Base-by-base conservation (phyloP, 2,888 invertebrate species). In the Polymixis flavicincta region DNA sequence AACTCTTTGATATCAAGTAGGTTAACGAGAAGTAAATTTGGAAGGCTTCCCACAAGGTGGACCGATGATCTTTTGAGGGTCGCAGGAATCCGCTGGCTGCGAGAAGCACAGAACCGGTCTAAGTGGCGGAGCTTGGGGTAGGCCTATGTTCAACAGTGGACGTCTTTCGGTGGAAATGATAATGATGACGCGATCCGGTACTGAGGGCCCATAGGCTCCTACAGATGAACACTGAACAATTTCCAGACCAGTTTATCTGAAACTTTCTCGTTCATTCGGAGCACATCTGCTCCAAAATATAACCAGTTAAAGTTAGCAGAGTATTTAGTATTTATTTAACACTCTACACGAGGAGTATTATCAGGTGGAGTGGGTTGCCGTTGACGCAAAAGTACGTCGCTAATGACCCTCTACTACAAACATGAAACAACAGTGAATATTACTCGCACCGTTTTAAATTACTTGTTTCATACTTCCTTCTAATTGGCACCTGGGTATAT, bases 401-500 rank as follows among this genome's bases (percentile, higher is more conserved):
- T 82, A 82, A 85, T 66, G 77, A 85, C 80, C 67, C 68, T 66
- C 60, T n/a, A 74, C 59, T 42, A 54, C 66, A 52, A 59, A 72
- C 32, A 50, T 57, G 65, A 19, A 65, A 73, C 66, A 74, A 73
- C 71, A 72, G 52, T 59, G 69, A 83, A 76, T 79, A 85, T 85
- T 75, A 65, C 69, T 72, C 42, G 61, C 60, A 67, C 68, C 59
- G 37, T 84, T 84, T 73, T 71, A 80, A 80, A 71, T 79, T 74
- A 74, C 61, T 77, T 72, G 78, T 85, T 79, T 73, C 77, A 84
- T 77, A 76, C 70, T 77, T 75, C 63, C 69, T 76, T 81, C 71
- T 88, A 89, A 88, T 82, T 69, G 64, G 59, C 32, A 69, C 83
- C 78, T 78, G 64, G 57, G 37, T 17, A 48, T 32, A 32, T 69